Evolutionary conservation across 2,888 invertebrate genomes (phyloP).

Genomic region (Ophion obscuratus): DNA sequence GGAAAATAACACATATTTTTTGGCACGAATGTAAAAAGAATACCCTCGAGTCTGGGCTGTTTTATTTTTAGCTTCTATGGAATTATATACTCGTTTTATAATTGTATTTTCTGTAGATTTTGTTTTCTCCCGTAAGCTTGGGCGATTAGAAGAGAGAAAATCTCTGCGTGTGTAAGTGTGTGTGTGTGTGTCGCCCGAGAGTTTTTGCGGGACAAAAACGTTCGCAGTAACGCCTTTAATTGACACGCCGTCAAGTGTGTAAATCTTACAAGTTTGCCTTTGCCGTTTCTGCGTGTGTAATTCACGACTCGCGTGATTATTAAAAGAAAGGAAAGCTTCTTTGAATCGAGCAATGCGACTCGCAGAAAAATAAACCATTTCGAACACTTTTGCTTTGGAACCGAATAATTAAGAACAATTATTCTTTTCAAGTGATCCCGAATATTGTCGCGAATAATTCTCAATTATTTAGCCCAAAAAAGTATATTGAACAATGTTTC

Average conservation of each 20-base stretch:
- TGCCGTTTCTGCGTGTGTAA: constrained; percentile 1
- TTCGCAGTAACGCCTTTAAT: constrained; percentile 49
- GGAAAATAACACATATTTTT: neutral
- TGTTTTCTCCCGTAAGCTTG: constrained; percentile 15
- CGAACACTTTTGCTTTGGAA: neutral
- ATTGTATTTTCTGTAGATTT: neutral
- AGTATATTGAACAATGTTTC: constrained; percentile 5
- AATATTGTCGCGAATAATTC: neutral
- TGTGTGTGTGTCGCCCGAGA: constrained; percentile 32
- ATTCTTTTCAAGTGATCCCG: neutral
- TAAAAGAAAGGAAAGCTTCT: constrained; percentile 15
- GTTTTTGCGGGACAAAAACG: constrained; percentile 51
- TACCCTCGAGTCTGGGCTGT: neutral
- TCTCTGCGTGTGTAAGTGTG: constrained; percentile 10
- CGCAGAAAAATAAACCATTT: neutral
- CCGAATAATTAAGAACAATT: neutral
- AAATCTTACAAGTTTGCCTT: constrained; percentile 51
- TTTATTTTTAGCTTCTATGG: neutral
- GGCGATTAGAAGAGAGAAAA: constrained; percentile 33
- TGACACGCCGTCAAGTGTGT: constrained; percentile 47
- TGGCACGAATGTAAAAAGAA: constrained; percentile 5
- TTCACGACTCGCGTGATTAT: constrained; percentile 10
- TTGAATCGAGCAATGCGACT: neutral
- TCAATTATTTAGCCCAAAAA: neutral
- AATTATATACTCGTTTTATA: neutral